Conservation (phyloP, 2,113 vertebrate genomes). For the Hemichromis elongatus region DNA sequence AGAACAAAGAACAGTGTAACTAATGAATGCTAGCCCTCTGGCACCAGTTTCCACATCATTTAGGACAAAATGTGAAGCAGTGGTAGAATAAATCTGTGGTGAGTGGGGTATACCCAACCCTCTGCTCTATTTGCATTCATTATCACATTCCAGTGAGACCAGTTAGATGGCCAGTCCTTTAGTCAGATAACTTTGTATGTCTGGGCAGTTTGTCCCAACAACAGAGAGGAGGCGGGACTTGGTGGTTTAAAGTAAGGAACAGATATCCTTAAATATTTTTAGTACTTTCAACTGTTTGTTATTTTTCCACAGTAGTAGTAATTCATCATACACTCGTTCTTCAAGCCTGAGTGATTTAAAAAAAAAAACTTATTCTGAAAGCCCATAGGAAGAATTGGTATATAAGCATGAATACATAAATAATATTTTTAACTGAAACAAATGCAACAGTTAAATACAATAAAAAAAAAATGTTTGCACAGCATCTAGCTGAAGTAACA, state of each 20-base stretch:
- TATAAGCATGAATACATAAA: not conserved
- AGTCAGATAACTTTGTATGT: not conserved
- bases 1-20: not conserved
- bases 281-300: slow-evolving; percentile 32
- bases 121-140: not conserved
- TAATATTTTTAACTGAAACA: not conserved
- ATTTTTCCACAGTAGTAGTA: slow-evolving; percentile 21
- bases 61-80: not conserved
- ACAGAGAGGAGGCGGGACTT: not conserved
- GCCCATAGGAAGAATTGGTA: not conserved
- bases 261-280: not conserved
- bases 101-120: not conserved
- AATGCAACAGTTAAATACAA: not conserved
- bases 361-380: too few relatives aligned
- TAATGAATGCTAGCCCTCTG: not conserved
- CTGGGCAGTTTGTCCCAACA: not conserved
- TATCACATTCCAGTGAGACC: slow-evolving; percentile 20
- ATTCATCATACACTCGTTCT: not conserved
- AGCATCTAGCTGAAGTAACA: not conserved
- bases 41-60: not conserved
- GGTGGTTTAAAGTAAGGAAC: not conserved
- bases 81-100: not conserved
- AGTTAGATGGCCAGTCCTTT: slow-evolving; percentile 14
- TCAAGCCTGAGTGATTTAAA: not conserved
- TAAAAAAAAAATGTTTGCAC: not conserved